Evolutionary conservation across 1,140 invertebrate species (phyloP), one percentile per base, ranked within the genome.

Genomic region (Psix sp.): DNA sequence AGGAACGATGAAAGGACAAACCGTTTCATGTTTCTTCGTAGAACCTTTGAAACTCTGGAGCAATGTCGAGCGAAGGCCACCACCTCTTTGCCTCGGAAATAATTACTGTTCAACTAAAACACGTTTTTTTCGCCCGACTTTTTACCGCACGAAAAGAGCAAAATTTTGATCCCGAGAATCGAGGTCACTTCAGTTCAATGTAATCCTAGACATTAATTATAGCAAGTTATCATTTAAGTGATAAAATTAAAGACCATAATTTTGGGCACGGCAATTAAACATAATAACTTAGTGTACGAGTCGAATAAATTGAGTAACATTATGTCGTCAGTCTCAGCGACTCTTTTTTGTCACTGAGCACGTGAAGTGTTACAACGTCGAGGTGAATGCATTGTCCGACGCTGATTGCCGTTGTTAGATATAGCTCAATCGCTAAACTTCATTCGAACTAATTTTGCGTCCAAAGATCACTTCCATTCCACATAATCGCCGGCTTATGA

Each of bases 401-500:
- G 59, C 52, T 80, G 77, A 82, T 81, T 80, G 76, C 74, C 66
- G 70, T 66, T 72, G 73, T 63, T 48, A 76, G 67, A 31, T 75
- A 80, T 81, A 76, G 71, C 79, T 81, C 78, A 80, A 82, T 82
- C 80, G 77, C 56, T 72, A 60, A 78, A 79, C 76, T 77, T 59
- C 74, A 70, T 74, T 77, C 43, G 54, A 62, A 74, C 78, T 77
- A 77, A 80, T 63, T 77, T 62, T 66, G 57, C 59, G 60, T 73
- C 45, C 66, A 52, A 74, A 71, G 43, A 49, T 56, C 49, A 39
- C 14, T 66, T 11, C 35, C 26, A 13, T 42, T 51, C 16, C 17
- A 17, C 39, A n/a, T 29, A 7, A 29, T 7, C 26, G 26, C 7
- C 26, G 6, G n/a, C n/a, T 24, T 29, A 7, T 29, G n/a, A n/a